phyloP scores from a whole-genome alignment of 2,113 vertebrate species.

The Trogon melanurus region DNA sequence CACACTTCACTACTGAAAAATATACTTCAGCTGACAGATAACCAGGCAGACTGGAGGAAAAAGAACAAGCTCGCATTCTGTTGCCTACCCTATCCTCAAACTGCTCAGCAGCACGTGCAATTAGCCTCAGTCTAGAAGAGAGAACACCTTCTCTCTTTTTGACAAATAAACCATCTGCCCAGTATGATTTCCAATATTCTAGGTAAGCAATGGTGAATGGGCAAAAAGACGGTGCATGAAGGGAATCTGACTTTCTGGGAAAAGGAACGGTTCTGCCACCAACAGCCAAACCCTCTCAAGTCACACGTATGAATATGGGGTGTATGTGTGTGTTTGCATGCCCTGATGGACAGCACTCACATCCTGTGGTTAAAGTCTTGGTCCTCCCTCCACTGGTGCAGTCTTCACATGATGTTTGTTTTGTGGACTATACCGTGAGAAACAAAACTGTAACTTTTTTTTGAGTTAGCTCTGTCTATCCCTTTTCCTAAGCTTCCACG shows the following conservation, averaged over 20 bases:
- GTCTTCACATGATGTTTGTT: not conserved
- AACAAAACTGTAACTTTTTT: not conserved
- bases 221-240: not conserved
- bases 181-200: not conserved
- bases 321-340: not conserved
- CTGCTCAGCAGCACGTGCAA: not conserved
- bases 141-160: not conserved
- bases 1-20: not conserved
- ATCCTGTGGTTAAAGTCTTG: not conserved
- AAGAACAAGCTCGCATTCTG: not conserved
- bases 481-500: not conserved
- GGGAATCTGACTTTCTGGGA: not conserved
- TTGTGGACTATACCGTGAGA: not conserved
- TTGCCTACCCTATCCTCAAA: not conserved
- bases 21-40: not conserved
- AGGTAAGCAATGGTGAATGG: not conserved
- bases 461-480: not conserved
- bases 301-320: not conserved
- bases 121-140: not conserved
- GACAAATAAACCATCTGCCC: not conserved
- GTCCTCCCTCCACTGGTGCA: not conserved
- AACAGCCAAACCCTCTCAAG: not conserved
- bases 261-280: not conserved
- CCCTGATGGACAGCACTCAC: not conserved
- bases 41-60: not conserved